Evolutionary conservation across 2,797 vertebrate species (phyloP), one percentile per base, ranked within the genome.

Genomic region (Enteromius trimaculatus): DNA sequence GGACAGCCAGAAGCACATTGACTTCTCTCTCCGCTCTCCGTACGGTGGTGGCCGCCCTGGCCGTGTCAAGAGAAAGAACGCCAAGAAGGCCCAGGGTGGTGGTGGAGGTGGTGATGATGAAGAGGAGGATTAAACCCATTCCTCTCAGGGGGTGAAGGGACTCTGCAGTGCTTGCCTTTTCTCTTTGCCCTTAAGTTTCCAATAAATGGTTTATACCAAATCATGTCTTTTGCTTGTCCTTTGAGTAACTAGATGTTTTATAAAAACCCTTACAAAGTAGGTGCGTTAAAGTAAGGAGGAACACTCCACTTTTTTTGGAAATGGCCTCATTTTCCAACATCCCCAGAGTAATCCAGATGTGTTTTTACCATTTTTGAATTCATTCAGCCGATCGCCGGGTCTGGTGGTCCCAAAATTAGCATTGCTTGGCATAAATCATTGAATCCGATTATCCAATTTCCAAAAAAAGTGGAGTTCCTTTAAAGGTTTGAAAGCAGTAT

Each of bases 1-100:
- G 94, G 97, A 98, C 91, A 97, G 96, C 34, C 97, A 98, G 91
- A 98, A 98, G 88, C 97, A 98, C 94, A 98, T 98, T 0, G 97
- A 98, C 93, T 98, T 98, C 94, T 98, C 97, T 13, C 95, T 98
- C 79, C 96, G 97, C 47, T 98, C 97, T 19, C 97, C 97, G 0
- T 98, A 98, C 0, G 97, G 97, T 0, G 97, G 97, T 0, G 97
- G 97, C 87, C 94, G 97, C 2, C 97, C 97, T 0, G 97, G 97
- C 55, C 94, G 96, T 0, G 97, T 98, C 81, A 98, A 98, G 96
- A 94, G 97, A 90, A 98, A 98, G 94, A 98, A 98, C 0, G 96
- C 96, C 92, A 98, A 98, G 94, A 98, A 98, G 93, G 97, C 95
- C 69, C 97, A 97, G 94, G 96, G 89, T 0, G 97, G 97, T 19